Conservation (phyloP, 1,140 invertebrate genomes). For the Augochlora pura region DNA sequence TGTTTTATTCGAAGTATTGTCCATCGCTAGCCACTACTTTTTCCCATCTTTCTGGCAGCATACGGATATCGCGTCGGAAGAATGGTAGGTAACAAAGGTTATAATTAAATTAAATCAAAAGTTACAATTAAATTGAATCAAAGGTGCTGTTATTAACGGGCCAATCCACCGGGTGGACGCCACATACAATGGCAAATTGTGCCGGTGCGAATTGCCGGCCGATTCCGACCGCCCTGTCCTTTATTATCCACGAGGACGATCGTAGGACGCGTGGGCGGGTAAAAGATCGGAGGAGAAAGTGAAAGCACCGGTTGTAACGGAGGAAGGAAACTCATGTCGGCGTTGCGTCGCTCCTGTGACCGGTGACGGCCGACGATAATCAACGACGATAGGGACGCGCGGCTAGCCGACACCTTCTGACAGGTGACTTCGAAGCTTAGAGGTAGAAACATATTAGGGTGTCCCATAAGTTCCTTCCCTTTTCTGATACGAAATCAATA, state of each 20-base stretch:
- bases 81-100: no score
- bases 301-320: constrained; percentile 33
- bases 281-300: constrained; percentile 40
- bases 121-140: no score
- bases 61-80: no score
- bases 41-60: no score
- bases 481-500: no score
- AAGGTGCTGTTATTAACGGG: constrained; percentile 45
- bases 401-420: no score
- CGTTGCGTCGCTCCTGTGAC: neutral
- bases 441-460: no score
- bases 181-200: constrained; percentile 13
- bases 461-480: no score
- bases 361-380: neutral
- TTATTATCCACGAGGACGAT: constrained; percentile 43
- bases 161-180: constrained; percentile 23
- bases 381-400: neutral
- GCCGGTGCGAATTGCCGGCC: constrained; percentile 10
- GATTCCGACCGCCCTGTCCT: constrained; percentile 7
- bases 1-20: no score
- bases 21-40: no score
- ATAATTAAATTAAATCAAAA: no score
- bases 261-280: constrained; percentile 6
- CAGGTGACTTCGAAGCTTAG: neutral
- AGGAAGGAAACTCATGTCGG: constrained; percentile 15